Evolutionary conservation across 2,113 vertebrate genomes (phyloP).

Genomic region (Octodon degus): DNA sequence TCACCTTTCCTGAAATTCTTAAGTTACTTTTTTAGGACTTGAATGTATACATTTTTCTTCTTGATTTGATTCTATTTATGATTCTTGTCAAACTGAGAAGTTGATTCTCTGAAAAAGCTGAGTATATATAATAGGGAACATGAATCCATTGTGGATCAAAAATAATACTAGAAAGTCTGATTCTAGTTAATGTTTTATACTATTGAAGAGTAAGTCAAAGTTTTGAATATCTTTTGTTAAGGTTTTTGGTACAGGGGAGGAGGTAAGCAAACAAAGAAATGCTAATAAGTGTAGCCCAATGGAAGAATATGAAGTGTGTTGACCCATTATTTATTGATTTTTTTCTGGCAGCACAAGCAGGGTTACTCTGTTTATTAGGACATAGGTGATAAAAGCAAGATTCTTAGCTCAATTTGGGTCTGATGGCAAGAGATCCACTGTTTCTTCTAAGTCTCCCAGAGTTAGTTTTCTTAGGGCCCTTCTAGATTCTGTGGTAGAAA

Average conservation of each 20-base stretch:
- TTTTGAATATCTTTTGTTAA: neutral
- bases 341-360: neutral
- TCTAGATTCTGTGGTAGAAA: neutral
- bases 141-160: neutral
- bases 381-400: neutral
- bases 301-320: constrained; percentile 22
- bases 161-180: constrained; percentile 23
- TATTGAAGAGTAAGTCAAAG: constrained; percentile 26
- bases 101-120: neutral
- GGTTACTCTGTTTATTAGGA: neutral
- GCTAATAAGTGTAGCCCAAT: neutral
- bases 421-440: neutral
- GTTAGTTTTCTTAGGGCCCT: neutral
- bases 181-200: neutral
- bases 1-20: neutral
- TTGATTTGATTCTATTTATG: constrained; percentile 1
- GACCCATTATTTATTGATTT: constrained; percentile 17
- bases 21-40: neutral
- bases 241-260: neutral
- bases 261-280: neutral
- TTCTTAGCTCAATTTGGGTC: neutral
- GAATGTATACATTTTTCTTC: neutral
- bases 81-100: neutral
- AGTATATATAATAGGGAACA: neutral
- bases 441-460: neutral